Conservation (phyloP, 2,888 invertebrate species). For the Athrips mouffetella region DNA sequence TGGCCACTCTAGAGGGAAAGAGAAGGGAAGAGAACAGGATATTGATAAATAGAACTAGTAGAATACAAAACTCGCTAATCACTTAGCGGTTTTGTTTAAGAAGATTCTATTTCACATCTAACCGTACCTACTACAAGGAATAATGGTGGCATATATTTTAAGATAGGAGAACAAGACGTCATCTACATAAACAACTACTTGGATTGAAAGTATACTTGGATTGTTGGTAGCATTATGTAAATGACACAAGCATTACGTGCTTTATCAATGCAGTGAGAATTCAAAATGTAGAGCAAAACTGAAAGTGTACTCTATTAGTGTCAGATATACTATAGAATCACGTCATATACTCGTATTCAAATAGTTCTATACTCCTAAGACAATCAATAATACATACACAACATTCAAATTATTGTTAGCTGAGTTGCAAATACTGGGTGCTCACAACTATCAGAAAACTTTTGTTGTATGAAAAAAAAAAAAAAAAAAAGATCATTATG, state of each 20-base stretch:
- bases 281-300: neutral
- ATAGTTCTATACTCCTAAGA: too few species aligned
- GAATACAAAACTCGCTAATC: constrained; percentile 24
- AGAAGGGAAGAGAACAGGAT: constrained; percentile 31
- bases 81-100: constrained; percentile 20
- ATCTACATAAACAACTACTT: neutral
- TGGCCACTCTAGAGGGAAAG: constrained; percentile 48
- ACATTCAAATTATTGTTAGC: too few species aligned
- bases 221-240: neutral
- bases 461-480: too few species aligned
- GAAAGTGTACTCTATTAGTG: neutral
- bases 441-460: too few species aligned
- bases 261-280: neutral
- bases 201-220: neutral
- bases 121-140: neutral
- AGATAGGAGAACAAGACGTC: neutral
- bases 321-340: too few species aligned
- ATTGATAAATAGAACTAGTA: neutral
- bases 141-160: neutral
- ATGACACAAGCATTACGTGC: neutral
- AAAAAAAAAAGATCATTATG: too few species aligned
- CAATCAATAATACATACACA: too few species aligned
- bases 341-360: too few species aligned
- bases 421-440: too few species aligned
- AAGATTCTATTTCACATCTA: neutral